Evolutionary conservation across 2,797 vertebrate genomes (phyloP).

Genomic region (Trematomus bernacchii): DNA sequence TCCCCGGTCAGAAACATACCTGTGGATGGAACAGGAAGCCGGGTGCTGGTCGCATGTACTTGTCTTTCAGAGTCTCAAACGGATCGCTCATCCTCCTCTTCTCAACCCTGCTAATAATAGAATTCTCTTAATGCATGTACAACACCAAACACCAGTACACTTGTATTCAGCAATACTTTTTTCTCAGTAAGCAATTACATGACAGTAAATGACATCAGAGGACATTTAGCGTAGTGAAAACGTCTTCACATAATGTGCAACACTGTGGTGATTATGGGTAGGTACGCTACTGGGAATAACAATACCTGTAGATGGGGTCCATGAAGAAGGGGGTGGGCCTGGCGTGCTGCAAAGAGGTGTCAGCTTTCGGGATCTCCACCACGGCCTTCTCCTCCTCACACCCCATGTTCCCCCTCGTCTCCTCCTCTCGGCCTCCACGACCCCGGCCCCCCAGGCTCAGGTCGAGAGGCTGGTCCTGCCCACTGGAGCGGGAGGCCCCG

Average conservation of each 20-base stretch:
- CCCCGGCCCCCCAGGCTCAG: constrained; percentile 94
- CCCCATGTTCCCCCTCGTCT: constrained; percentile 88
- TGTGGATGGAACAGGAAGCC: constrained; percentile 99
- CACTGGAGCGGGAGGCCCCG: constrained; percentile 80
- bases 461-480: constrained; percentile 97
- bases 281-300: constrained; percentile 78
- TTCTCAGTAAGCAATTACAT: neutral
- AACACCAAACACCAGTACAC: constrained; percentile 6
- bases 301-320: constrained; percentile 99
- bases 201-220: neutral
- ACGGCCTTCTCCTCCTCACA: constrained; percentile 91
- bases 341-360: constrained; percentile 95
- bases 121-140: constrained; percentile 83
- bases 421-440: constrained; percentile 88
- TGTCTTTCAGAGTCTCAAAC: constrained; percentile 98
- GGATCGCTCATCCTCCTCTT: constrained; percentile 99
- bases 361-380: constrained; percentile 87
- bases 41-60: constrained; percentile 97
- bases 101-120: constrained; percentile 99
- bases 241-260: neutral
- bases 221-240: neutral
- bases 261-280: neutral
- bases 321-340: constrained; percentile 98
- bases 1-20: constrained; percentile 80
- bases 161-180: neutral